Evolutionary conservation across 1,140 invertebrate species (phyloP).

Genomic region (Adelges cooleyi): DNA sequence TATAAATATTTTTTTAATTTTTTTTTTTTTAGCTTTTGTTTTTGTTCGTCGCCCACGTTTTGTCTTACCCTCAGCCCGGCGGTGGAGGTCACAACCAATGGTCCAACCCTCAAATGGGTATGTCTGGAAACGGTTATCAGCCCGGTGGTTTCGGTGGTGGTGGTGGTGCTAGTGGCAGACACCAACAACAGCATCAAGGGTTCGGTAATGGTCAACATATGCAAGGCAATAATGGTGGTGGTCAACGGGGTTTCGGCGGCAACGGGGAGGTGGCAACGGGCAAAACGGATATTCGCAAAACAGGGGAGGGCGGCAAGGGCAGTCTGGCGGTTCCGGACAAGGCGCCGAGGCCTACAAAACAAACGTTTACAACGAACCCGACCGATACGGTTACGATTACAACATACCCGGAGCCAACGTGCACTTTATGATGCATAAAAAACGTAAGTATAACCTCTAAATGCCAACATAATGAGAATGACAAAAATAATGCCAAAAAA

Average conservation of each 20-base stretch:
- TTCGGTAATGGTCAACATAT: not conserved
- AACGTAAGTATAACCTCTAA: not conserved
- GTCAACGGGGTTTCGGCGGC: not conserved
- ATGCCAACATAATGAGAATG: too few species aligned
- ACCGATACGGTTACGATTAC: conserved; percentile 28
- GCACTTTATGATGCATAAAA: conserved; percentile 21
- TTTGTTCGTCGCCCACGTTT: not conserved
- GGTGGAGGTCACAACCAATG: not conserved
- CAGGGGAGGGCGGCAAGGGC: not conserved
- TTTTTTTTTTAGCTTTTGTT: too few species aligned
- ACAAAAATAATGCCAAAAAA: too few species aligned
- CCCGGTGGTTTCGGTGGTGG: too few species aligned
- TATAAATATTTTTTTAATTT: too few species aligned
- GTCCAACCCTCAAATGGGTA: not conserved
- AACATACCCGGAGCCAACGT: conserved; percentile 24
- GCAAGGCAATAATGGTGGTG: too few species aligned
- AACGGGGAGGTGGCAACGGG: not conserved
- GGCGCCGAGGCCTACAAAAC: not conserved
- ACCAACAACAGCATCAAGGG: not conserved
- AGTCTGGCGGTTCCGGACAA: not conserved
- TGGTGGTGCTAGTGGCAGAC: not conserved
- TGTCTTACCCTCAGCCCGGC: not conserved
- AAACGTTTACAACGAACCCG: conserved; percentile 12
- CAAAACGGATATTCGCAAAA: not conserved
- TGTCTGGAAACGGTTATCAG: not conserved